Percentiles rank a stretch among this genome's conserved stretches.
Evolutionary conservation across 2,888 invertebrate genomes (phyloP).

Genomic region (Calephelis perditalis): DNA sequence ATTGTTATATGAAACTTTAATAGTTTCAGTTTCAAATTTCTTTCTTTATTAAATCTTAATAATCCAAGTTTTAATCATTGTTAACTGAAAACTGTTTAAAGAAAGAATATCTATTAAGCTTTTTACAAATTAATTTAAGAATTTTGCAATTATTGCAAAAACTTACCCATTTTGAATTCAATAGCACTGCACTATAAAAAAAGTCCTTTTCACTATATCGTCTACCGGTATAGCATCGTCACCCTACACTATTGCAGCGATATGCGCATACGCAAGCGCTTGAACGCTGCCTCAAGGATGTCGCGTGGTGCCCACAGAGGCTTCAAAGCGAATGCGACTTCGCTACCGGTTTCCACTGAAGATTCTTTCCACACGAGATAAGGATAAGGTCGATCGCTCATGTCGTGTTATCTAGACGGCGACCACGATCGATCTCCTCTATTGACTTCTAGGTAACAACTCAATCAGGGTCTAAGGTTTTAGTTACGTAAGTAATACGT

Average conservation of each 20-base stretch:
- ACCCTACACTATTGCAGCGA: conserved; percentile 48
- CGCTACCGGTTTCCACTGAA: conserved; percentile 50
- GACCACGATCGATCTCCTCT: conserved; percentile 55
- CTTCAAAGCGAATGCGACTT: conserved; percentile 70
- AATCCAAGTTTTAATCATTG: no score
- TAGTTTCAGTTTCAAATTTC: no score
- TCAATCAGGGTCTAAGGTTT: conserved; percentile 22
- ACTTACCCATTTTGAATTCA: conserved; percentile 60
- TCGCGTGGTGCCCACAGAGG: conserved; percentile 68
- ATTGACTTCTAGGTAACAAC: conserved; percentile 34
- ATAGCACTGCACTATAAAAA: conserved; percentile 62
- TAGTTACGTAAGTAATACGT: conserved; percentile 40
- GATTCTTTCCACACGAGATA: conserved; percentile 70
- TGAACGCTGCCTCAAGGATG: conserved; percentile 53
- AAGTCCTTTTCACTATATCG: conserved; percentile 53
- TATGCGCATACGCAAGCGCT: conserved; percentile 40
- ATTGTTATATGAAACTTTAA: no score
- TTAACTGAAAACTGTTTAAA: neutral
- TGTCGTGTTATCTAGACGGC: conserved; percentile 62
- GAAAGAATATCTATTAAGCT: neutral
- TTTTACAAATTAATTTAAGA: neutral
- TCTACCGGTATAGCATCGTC: conserved; percentile 66
- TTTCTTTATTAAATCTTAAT: no score
- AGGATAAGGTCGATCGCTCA: conserved; percentile 69
- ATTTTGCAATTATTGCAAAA: conserved; percentile 6